These are phyloP conservation scores for Tortrix viridana DNA, from an alignment of 2,888 invertebrate species.

Conservation along the genomic window DNA sequence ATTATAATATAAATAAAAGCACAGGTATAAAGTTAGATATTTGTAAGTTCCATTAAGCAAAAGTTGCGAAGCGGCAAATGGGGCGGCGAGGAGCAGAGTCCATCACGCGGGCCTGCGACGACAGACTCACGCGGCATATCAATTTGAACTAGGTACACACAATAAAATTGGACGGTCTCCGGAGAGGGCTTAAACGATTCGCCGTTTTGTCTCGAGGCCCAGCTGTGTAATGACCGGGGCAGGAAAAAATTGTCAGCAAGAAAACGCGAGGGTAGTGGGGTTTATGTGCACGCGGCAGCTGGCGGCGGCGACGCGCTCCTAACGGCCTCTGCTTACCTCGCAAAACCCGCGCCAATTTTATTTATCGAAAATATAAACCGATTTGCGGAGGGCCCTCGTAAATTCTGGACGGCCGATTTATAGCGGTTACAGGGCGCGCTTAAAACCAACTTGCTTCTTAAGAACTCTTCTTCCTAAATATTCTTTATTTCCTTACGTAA, in stretches of 20 bases:
- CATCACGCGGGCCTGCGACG: constrained; percentile 62
- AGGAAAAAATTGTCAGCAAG: constrained; percentile 85
- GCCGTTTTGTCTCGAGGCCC: constrained; percentile 84
- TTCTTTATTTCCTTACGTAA: constrained; percentile 52
- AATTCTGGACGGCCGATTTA: constrained; percentile 81
- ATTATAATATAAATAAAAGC: too few relatives aligned
- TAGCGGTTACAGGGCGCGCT: constrained; percentile 79
- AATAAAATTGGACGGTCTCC: constrained; percentile 84
- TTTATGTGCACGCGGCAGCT: constrained; percentile 81
- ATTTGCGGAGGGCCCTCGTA: constrained; percentile 82
- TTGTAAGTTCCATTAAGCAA: constrained; percentile 20
- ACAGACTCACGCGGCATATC: constrained; percentile 77
- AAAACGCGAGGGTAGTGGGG: constrained; percentile 83
- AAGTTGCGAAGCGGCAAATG: constrained; percentile 61
- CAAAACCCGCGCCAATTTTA: constrained; percentile 84
- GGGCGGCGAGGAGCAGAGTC: constrained; percentile 55
- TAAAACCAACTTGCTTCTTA: constrained; percentile 77
- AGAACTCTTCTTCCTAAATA: constrained; percentile 65
- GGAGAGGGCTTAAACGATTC: constrained; percentile 84
- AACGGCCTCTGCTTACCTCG: constrained; percentile 83
- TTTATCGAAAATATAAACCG: constrained; percentile 85
- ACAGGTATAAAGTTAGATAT: too few relatives aligned
- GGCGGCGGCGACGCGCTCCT: constrained; percentile 77
- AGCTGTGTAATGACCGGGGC: constrained; percentile 83
- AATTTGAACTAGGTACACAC: constrained; percentile 82